Conservation (phyloP, 2,888 invertebrate species). For the Phaedon cochleariae region DNA sequence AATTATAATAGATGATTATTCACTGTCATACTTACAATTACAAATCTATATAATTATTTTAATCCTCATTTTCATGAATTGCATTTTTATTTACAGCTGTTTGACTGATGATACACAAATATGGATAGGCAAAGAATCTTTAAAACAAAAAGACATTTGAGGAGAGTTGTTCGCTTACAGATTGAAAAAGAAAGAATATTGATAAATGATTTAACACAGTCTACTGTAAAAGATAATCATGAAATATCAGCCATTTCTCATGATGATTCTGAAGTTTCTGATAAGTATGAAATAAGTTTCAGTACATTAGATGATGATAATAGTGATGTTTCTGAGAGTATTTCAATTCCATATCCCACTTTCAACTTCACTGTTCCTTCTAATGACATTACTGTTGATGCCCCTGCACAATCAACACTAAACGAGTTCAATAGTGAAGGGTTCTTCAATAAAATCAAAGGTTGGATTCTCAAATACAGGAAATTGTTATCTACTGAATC, state of each 20-base stretch:
- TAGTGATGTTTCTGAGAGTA: too few relatives aligned
- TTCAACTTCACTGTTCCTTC: background rate
- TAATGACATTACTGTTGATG: conserved; percentile 7
- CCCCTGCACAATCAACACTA: background rate
- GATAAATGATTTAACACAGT: background rate
- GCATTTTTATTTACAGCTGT: too few relatives aligned
- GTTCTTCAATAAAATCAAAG: background rate
- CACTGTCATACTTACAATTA: too few relatives aligned
- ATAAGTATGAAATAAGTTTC: background rate
- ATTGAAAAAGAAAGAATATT: conserved; percentile 1
- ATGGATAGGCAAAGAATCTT: conserved; percentile 8
- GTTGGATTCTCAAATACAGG: background rate
- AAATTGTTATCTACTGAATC: background rate
- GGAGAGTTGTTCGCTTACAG: conserved; percentile 1
- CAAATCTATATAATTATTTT: too few relatives aligned
- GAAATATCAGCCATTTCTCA: background rate
- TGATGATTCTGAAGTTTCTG: background rate
- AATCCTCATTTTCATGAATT: too few relatives aligned
- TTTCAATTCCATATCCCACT: background rate
- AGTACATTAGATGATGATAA: background rate
- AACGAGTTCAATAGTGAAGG: background rate
- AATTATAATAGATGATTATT: too few relatives aligned
- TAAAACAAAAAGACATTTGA: conserved; percentile 8
- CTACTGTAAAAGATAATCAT: background rate
- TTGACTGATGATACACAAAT: too few relatives aligned